Percentiles rank a stretch among this genome's conserved stretches.
phyloP scores from a whole-genome alignment of 2,888 invertebrate genomes.

The Fabriciana adippe region DNA sequence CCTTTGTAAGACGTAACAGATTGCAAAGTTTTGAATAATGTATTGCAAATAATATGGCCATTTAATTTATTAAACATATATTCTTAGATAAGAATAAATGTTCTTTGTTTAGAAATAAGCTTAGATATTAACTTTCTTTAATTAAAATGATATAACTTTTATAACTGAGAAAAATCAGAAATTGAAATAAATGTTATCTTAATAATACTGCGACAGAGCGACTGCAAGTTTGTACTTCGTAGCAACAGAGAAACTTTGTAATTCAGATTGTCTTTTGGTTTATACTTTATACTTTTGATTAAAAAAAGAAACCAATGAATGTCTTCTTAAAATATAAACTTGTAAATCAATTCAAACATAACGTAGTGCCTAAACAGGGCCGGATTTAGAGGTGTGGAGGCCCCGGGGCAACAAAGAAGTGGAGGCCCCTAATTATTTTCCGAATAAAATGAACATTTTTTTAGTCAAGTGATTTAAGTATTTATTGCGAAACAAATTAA shows the following conservation, averaged over 20 bases:
- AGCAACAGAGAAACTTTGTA: constrained; percentile 15
- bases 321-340: not conserved
- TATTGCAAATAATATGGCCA: not conserved
- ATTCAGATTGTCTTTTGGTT: constrained; percentile 8
- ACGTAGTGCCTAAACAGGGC: too few species aligned
- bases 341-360: too few species aligned
- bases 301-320: not conserved
- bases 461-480: too few species aligned
- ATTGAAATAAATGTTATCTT: constrained; percentile 17
- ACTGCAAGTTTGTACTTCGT: constrained; percentile 12
- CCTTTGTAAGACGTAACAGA: not conserved
- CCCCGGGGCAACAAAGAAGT: too few species aligned
- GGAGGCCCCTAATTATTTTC: too few species aligned
- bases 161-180: not conserved
- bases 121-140: too few species aligned
- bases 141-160: constrained; percentile 10
- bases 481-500: too few species aligned
- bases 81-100: constrained; percentile 10
- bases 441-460: too few species aligned
- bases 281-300: constrained; percentile 5
- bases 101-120: not conserved
- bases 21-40: constrained; percentile 8
- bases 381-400: too few species aligned
- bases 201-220: constrained; percentile 7
- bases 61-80: not conserved